A percentile compares a stretch with the other conserved stretches of the same genome.
These are phyloP conservation scores for Platygyra sinensis DNA, from an alignment of 64 coral and sea anemone genomes.

Conservation along the genomic window DNA sequence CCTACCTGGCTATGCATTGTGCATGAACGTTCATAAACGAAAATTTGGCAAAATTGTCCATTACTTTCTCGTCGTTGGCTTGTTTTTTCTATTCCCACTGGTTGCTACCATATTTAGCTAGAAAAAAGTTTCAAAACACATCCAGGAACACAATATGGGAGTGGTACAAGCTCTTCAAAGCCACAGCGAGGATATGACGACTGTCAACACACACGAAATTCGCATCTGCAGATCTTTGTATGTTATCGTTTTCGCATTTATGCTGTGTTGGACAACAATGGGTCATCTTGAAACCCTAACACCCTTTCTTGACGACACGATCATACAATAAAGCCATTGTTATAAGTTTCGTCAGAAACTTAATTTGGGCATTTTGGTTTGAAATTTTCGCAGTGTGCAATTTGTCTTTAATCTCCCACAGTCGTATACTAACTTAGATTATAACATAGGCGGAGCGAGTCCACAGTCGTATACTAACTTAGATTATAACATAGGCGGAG, in stretches of 20 bases:
- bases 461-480: too few relatives aligned
- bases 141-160: constrained; percentile 5
- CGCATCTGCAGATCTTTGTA: not conserved
- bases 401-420: too few relatives aligned
- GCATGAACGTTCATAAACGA: not conserved
- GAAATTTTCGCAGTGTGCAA: too few relatives aligned
- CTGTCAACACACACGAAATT: not conserved
- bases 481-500: too few relatives aligned
- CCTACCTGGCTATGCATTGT: not conserved
- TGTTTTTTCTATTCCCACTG: not conserved
- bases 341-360: too few relatives aligned
- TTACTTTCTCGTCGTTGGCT: not conserved
- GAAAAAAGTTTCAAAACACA: not conserved
- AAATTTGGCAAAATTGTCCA: not conserved
- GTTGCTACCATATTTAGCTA: not conserved
- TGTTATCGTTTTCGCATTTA: not conserved
- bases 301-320: too few relatives aligned
- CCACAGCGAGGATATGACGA: not conserved
- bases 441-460: too few relatives aligned
- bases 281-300: too few relatives aligned
- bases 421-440: too few relatives aligned
- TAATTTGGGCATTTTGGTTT: too few relatives aligned
- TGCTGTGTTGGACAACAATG: constrained; percentile 1
- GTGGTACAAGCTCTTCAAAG: not conserved
- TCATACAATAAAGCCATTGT: too few relatives aligned